phyloP scores from a whole-genome alignment of 2,113 vertebrate species.

The Crotophaga sulcirostris region DNA sequence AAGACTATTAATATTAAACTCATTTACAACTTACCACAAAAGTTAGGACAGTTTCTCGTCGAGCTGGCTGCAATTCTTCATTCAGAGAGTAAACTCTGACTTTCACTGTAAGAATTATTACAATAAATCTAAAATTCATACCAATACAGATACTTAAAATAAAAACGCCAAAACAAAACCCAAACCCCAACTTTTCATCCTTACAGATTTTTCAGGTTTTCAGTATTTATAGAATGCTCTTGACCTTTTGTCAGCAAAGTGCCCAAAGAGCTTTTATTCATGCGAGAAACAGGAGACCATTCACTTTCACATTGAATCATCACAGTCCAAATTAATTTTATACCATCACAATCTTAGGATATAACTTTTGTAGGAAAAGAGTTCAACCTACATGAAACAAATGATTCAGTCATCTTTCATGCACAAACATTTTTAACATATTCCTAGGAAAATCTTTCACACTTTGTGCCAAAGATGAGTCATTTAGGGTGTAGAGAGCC shows the following conservation, averaged over 20 bases:
- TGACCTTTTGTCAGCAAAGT: background rate
- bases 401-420: background rate
- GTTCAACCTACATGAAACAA: background rate
- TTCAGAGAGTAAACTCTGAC: constrained; percentile 88
- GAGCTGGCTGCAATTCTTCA: constrained; percentile 86
- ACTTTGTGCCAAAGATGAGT: background rate
- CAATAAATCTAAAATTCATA: background rate
- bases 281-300: background rate
- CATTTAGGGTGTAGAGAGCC: background rate
- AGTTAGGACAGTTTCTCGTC: constrained; percentile 80
- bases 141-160: no score
- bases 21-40: constrained; percentile 75
- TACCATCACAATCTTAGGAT: background rate
- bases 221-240: background rate
- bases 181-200: background rate
- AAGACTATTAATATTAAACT: background rate
- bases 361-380: background rate
- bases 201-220: background rate
- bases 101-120: constrained; percentile 76
- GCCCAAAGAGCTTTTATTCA: background rate
- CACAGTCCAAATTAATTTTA: background rate
- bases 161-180: no score
- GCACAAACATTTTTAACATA: background rate
- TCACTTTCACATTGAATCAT: background rate
- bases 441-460: background rate